Conservation (phyloP, 2,113 vertebrate species). For the Sylvia atricapilla region DNA sequence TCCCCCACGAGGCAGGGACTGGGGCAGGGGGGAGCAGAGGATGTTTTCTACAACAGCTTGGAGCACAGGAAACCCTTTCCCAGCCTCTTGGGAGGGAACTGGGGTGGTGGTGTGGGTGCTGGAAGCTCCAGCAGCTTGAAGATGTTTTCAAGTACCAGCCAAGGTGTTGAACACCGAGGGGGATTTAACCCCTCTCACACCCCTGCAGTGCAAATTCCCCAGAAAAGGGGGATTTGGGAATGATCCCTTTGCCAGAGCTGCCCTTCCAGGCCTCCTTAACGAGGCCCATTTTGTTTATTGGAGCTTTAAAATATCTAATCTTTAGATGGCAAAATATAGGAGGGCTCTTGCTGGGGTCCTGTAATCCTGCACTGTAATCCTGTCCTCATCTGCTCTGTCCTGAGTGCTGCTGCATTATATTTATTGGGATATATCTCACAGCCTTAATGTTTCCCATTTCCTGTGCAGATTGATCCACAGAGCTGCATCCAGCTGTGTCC, state of each 20-base stretch:
- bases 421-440: background rate
- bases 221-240: background rate
- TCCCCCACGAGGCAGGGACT: accelerated
- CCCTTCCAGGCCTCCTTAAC: background rate
- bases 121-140: background rate
- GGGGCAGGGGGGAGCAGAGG: background rate
- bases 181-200: background rate
- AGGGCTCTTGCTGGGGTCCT: background rate
- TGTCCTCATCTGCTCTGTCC: background rate
- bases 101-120: background rate
- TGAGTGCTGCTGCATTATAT: background rate
- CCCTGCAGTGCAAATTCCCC: background rate
- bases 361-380: slow-evolving; percentile 22
- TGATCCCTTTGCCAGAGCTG: background rate
- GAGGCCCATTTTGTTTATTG: background rate
- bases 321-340: background rate
- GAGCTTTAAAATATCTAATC: slow-evolving; percentile 22
- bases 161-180: background rate
- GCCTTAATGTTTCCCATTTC: background rate
- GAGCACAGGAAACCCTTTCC: accelerated
- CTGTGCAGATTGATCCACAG: background rate
- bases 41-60: background rate
- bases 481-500: background rate
- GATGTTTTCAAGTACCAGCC: accelerated
- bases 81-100: background rate